Conservation (phyloP, 2,797 vertebrate species). For the Anguilla megastoma region DNA sequence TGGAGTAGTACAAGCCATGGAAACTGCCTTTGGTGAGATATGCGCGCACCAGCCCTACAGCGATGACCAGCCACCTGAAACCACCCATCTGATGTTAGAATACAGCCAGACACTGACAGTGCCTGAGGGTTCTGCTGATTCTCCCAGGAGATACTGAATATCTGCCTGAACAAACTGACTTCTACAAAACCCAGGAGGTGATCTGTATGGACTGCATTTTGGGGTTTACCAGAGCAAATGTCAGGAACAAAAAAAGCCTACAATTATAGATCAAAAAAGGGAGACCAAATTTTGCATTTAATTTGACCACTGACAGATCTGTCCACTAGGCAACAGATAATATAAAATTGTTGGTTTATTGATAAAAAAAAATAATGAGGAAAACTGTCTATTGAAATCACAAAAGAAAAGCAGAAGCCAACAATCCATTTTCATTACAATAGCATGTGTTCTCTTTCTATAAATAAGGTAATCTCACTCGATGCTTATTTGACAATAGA, state of each 20-base stretch:
- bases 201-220: background rate
- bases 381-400: background rate
- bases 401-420: background rate
- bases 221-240: background rate
- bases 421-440: too few species aligned
- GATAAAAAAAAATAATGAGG: background rate
- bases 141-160: background rate
- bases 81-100: constrained; percentile 31
- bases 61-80: constrained; percentile 94
- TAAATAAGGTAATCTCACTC: background rate
- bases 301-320: too few species aligned
- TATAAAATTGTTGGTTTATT: background rate
- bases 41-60: constrained; percentile 90
- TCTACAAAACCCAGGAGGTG: background rate
- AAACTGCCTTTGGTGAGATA: constrained; percentile 95
- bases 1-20: constrained; percentile 94
- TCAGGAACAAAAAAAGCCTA: background rate
- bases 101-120: background rate
- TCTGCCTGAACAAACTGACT: background rate
- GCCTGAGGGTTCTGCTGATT: background rate
- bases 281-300: too few species aligned
- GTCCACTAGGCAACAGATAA: background rate
- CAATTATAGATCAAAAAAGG: too few species aligned
- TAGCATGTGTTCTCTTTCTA: background rate
- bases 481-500: background rate